Conservation (phyloP, 2,797 vertebrate species). For the Buphagus erythrorhynchus region DNA sequence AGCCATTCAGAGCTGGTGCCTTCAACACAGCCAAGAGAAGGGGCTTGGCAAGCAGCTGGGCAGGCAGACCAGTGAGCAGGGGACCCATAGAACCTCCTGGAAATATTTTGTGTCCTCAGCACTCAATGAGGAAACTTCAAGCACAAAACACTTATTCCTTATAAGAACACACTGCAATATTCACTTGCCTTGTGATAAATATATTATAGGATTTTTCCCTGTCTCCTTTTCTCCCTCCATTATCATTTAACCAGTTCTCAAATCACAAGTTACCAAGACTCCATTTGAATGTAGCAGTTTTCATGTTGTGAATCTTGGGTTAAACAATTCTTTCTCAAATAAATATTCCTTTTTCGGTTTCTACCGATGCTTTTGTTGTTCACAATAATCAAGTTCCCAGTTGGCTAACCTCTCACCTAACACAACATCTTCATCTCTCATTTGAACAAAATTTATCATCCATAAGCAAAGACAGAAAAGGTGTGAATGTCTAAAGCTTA, state of each 20-base stretch:
- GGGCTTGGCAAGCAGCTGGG: neutral
- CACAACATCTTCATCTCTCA: conserved; percentile 71
- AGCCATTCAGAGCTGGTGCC: neutral
- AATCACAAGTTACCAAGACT: conserved; percentile 65
- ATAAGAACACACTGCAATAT: conserved; percentile 59
- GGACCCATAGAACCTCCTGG: neutral
- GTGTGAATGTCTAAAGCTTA: conserved; percentile 85
- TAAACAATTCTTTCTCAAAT: conserved; percentile 76
- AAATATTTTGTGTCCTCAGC: conserved; percentile 8
- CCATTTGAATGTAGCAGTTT: conserved; percentile 8
- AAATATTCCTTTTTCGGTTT: conserved; percentile 71
- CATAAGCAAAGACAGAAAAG: conserved; percentile 77
- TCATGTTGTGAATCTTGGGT: conserved; percentile 69
- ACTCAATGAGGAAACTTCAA: conserved; percentile 61
- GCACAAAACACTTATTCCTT: conserved; percentile 60
- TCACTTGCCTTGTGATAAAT: conserved; percentile 64
- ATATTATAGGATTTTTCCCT: neutral
- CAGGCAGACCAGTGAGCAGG: neutral
- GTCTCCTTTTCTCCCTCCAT: neutral
- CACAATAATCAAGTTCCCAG: conserved; percentile 74
- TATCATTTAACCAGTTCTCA: conserved; percentile 70
- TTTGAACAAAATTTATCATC: conserved; percentile 80
- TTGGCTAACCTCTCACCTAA: conserved; percentile 76
- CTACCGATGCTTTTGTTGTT: conserved; percentile 64
- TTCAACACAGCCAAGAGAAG: neutral